phyloP scores from a whole-genome alignment of 2,113 vertebrate genomes.

The Cyanoliseus patagonus region DNA sequence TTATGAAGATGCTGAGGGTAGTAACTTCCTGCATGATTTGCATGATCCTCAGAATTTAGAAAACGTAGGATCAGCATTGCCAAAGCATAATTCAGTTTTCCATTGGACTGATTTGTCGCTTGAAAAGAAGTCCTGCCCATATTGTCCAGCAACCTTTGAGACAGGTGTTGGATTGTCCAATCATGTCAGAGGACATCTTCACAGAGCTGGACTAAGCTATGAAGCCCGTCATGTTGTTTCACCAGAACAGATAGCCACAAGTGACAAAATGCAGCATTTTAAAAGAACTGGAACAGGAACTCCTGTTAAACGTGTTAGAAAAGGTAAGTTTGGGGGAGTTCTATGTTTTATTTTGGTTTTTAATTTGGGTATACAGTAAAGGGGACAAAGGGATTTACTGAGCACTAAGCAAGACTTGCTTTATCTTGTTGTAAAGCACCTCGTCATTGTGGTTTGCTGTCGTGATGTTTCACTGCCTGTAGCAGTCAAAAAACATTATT shows the following conservation, averaged over 20 bases:
- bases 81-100: slow-evolving; percentile 82
- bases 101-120: slow-evolving; percentile 83
- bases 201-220: slow-evolving; percentile 90
- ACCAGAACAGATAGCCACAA: slow-evolving; percentile 90
- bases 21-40: slow-evolving; percentile 78
- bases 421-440: not conserved
- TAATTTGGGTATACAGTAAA: not conserved
- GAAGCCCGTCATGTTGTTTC: slow-evolving; percentile 93
- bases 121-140: slow-evolving; percentile 89
- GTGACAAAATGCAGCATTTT: slow-evolving; percentile 87
- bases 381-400: not conserved
- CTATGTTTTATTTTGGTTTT: not conserved
- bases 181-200: slow-evolving; percentile 92
- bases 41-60: slow-evolving; percentile 81
- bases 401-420: not conserved
- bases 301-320: slow-evolving; percentile 83
- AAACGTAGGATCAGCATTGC: slow-evolving; percentile 75
- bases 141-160: slow-evolving; percentile 92
- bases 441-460: not conserved
- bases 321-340: slow-evolving; percentile 78
- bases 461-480: not conserved
- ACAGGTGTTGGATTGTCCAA: slow-evolving; percentile 93
- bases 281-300: slow-evolving; percentile 83
- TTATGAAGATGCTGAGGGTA: slow-evolving; percentile 79
- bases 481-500: not conserved